Evolutionary conservation across 2,797 vertebrate genomes (phyloP), one percentile per base, ranked within the genome.

Genomic region (Ctenopoma multispine): DNA sequence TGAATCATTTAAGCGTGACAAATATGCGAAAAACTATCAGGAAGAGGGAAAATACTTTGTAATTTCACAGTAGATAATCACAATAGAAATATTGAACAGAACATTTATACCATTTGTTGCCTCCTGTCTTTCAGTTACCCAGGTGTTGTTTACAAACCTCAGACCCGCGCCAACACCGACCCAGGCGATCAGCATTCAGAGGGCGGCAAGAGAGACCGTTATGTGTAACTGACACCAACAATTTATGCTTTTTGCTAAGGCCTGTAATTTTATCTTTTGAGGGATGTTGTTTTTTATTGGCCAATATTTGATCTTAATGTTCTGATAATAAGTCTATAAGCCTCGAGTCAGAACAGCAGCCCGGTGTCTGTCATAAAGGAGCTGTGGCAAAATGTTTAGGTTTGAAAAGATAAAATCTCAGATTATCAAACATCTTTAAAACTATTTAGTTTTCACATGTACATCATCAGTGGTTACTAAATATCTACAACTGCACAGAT

Each of bases 91-190:
- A 8, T n/a, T 10, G 44, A 1, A 18, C 41, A 6, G 2, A 47
- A 12, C n/a, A 23, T 43, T 46, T 3, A 38, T 49, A 7, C 1
- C 9, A 11, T 36, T 5, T 71, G 41, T 15, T 36, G 7, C 7
- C 31, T 57, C 27, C 68, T 80, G n/a, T 31, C 21, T 59, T 74
- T 38, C 76, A 90, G 85, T 9, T 92, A 91, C 72, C 87, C 90
- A 0, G 70, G 75, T 0, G 88, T 93, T 3, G 80, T 59, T 9
- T 93, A 94, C 88, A 92, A 87, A 74, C 85, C 77, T n/a, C 86
- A 91, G 56, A 3, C 72, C 41, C 73, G 50, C 46, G 34, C 66
- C 72, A 86, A 71, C 68, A 7, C 47, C 0, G 64, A 69, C 14
- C 40, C 38, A 0, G 72, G 61, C 17, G 77, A 82, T 5, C 65